Evolutionary conservation across 2,797 vertebrate genomes (phyloP), one percentile per base, ranked within the genome.

Genomic region (Lepidocolaptes lacrymiger): DNA sequence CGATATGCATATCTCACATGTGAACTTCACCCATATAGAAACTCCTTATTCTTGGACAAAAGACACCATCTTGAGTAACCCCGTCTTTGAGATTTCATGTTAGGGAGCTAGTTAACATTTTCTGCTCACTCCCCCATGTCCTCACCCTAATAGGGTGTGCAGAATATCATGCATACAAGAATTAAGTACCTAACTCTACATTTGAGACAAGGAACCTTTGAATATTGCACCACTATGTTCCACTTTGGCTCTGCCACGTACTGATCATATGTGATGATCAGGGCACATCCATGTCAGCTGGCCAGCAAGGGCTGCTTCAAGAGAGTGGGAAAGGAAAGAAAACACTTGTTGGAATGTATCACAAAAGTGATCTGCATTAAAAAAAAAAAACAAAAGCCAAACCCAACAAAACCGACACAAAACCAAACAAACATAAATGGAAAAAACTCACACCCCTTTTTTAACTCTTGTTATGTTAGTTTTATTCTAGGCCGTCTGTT

Each of bases 361-460:
- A 55, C 26, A 76, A 2, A 79, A 69, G 5, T 15, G 28, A 37
- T 26, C 14, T 54, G 23, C 5, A 23, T 27, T 62, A 6, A 54
- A n/a, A 54, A n/a, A n/a, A n/a, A n/a, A 56, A 36, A 15, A 3
- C 5, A 54, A 16, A 20, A 8, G 9, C 4, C 1, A 51, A 41
- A 49, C 3, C 6, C 15, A 55, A n/a, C 3, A 48, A 67, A 61
- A 2, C 12, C 23, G n/a, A 32, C 7, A 18, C 14, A 28, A 66
- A 64, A 10, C 4, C 27, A 49, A 52, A 3, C 14, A 23, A 18
- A 44, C 15, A 24, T 44, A 9, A 16, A 24, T 24, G 44, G 43
- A 24, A 6, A 67, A 36, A 74, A 8, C 1, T 28, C 13, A 23
- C 10, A 16, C 4, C 2, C 0, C 0, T 8, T 80, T 66, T 69